Base-by-base conservation (phyloP, 92 coral and sea anemone species). In the Heteractis magnifica region DNA sequence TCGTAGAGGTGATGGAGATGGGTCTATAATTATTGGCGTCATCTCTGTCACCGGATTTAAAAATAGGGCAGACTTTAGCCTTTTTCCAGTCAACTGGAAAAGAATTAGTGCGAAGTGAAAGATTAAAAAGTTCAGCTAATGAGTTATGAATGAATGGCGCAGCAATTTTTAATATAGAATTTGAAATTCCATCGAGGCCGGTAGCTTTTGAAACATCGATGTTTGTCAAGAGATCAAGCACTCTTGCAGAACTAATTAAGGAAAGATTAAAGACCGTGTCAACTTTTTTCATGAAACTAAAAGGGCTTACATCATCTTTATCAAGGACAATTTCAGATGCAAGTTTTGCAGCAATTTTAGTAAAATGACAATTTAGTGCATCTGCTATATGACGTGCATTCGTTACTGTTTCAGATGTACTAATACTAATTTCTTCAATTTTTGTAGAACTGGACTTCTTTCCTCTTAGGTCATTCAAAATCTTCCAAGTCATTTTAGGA, bases 11-110 rank as follows among this genome's bases (percentile, higher is more conserved):
- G 72, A 65, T 18, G 14, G 72, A 65, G 11, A 53, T 53, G 6
- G 58, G 58, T 53, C 58, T 6, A 11, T 53, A 53, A 53, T 53
- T 53, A 11, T 65, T 65, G 5, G 72, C 10, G 52, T 75, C 80
- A 56, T 75, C 77, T 19, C 65, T 62, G 49, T 83, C 82, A 21
- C 87, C 81, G 4, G 81, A 49, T 76, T 83, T 76, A 65, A 83
- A 84, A 11, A 78, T 55, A 15, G 88, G 77, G 52, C 49, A 84
- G 16, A 78, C 83, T 49, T 84, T 77, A 26, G 83, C 88, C 12
- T 9, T 53, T 62, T 78, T 77, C 75, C 81, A 84, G 52, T 83
- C 87, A 76, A 12, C 72, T 18, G 87, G 87, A 65, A 59, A 83
- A 52, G 48, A 20, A 49, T 65, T n/a, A 65, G 44, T 4, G 49